Conservation (phyloP, 2,888 invertebrate species). For the Drepana falcataria region DNA sequence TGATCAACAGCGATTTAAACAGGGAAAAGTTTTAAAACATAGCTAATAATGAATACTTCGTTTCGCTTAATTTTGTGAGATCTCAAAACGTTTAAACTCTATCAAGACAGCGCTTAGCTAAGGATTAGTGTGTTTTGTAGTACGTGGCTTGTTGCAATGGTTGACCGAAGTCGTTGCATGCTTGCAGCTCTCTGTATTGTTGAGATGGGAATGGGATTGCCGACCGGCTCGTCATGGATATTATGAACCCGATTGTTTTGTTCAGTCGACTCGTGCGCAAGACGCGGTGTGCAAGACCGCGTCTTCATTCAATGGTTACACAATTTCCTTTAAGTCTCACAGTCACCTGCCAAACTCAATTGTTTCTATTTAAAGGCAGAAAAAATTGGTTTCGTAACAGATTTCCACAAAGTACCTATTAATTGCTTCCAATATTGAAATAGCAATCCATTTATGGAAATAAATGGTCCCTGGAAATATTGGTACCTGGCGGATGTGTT, state of each 20-base stretch:
- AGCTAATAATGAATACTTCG: too few relatives aligned
- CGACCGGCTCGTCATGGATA: constrained; percentile 58
- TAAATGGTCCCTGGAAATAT: background rate
- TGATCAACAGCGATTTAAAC: too few relatives aligned
- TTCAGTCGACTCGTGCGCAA: constrained; percentile 40
- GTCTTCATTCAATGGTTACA: constrained; percentile 46
- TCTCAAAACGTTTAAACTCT: too few relatives aligned
- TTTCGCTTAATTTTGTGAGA: too few relatives aligned
- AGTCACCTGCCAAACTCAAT: constrained; percentile 12
- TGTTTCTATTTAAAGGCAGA: background rate
- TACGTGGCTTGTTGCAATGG: constrained; percentile 4
- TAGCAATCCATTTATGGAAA: background rate
- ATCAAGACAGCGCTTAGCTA: too few relatives aligned
- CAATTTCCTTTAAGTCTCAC: constrained; percentile 38
- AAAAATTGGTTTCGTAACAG: background rate
- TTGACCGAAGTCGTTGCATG: constrained; percentile 35
- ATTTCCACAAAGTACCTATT: background rate
- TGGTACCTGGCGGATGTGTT: too few relatives aligned
- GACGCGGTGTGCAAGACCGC: constrained; percentile 13
- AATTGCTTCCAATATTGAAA: background rate
- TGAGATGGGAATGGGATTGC: constrained; percentile 53
- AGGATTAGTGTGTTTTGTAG: too few relatives aligned
- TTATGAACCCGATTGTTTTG: constrained; percentile 62
- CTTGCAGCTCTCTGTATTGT: constrained; percentile 48
- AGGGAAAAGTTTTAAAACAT: too few relatives aligned